These are phyloP conservation scores for Lophius americanus DNA, from an alignment of 2,797 vertebrate species.

Conservation along the genomic window DNA sequence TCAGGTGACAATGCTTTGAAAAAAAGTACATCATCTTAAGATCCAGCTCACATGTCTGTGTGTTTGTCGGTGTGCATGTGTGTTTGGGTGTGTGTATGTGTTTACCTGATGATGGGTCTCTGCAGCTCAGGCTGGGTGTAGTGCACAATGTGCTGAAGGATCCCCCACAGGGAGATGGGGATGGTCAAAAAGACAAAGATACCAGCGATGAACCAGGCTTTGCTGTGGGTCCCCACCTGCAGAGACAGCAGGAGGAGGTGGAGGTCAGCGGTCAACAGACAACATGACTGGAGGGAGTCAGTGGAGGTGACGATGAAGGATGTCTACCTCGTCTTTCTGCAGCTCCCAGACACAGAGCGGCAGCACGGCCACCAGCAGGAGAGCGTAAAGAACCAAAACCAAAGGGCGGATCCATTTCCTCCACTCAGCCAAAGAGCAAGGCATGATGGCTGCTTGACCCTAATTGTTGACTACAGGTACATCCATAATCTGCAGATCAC, in stretches of 20 bases:
- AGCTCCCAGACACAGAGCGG: constrained; percentile 92
- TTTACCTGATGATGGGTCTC: constrained; percentile 94
- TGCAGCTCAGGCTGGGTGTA: constrained; percentile 96
- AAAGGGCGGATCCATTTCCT: constrained; percentile 93
- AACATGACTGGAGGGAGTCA: no score
- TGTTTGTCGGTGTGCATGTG: background rate
- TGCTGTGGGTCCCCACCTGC: constrained; percentile 92
- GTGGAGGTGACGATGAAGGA: background rate
- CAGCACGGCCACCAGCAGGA: constrained; percentile 86
- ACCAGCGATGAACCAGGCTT: constrained; percentile 94
- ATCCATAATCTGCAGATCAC: constrained; percentile 6
- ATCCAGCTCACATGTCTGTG: no score
- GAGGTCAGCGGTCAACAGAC: no score
- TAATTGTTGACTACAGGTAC: constrained; percentile 28
- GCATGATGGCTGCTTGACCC: constrained; percentile 77
- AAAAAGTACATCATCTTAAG: no score
- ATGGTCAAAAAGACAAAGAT: constrained; percentile 89
- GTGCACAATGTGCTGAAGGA: constrained; percentile 94
- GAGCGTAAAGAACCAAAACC: constrained; percentile 88
- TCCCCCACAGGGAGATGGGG: constrained; percentile 93
- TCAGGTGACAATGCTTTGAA: no score
- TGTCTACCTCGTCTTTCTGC: constrained; percentile 86
- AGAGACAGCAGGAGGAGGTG: background rate
- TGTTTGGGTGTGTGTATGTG: background rate
- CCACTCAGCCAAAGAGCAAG: constrained; percentile 92